Evolutionary conservation across 2,113 vertebrate species (phyloP).

Genomic region (Ranitomeya variabilis): DNA sequence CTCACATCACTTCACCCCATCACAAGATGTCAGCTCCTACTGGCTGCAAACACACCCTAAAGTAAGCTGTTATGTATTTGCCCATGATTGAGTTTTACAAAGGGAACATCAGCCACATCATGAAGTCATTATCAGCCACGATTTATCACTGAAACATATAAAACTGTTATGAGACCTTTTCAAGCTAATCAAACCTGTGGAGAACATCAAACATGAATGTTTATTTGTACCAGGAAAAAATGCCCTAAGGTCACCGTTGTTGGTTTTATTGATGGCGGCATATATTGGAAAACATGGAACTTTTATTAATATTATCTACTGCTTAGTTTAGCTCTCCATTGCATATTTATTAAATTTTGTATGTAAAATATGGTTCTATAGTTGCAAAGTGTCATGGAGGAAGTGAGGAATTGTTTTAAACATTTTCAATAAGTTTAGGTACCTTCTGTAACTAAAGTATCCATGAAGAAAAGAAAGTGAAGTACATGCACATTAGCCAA

Average conservation of each 20-base stretch:
- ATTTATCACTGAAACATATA: constrained; percentile 18
- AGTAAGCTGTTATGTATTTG: background rate
- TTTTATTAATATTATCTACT: background rate
- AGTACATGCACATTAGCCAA: no score
- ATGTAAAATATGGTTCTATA: background rate
- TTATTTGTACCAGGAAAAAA: constrained; percentile 10
- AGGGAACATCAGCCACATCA: constrained; percentile 20
- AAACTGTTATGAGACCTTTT: constrained; percentile 11
- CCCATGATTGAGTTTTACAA: background rate
- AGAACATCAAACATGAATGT: constrained; percentile 43
- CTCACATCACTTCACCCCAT: constrained; percentile 28
- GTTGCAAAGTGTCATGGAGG: background rate
- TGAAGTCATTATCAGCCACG: constrained; percentile 16
- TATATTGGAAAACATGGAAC: background rate
- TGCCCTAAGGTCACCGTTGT: background rate
- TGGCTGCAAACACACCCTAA: background rate
- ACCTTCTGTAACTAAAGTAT: no score
- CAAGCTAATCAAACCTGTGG: constrained; percentile 18
- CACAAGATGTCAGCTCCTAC: constrained; percentile 15
- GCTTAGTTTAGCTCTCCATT: background rate
- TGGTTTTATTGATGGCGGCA: background rate
- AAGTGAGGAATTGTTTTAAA: background rate
- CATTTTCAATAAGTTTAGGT: no score
- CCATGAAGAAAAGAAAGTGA: no score
- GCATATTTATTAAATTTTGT: background rate